Evolutionary conservation across 1,140 invertebrate genomes (phyloP), one percentile per base, ranked within the genome.

Genomic region (Ridgeia piscesae): DNA sequence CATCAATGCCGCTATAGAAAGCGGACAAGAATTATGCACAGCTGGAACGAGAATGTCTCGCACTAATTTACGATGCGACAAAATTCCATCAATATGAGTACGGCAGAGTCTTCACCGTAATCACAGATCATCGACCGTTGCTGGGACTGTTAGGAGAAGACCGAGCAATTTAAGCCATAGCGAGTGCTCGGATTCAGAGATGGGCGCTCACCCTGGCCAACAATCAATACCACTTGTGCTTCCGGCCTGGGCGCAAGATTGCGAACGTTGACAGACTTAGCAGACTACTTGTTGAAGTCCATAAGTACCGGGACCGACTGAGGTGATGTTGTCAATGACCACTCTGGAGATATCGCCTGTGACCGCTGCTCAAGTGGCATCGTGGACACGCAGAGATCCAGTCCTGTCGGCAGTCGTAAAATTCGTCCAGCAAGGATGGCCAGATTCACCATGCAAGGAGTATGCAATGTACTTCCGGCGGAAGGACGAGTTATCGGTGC

Each of bases 41-140:
- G 27, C 0, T 77, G 27, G 4, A 77, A 77, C 2, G 58, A 77
- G 58, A 77, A 21, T 0, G 14, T 77, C 58, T 77, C 14, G 17
- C 58, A 31, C 27, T 77, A 21, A 77, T 77, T 2, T 77, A n/a
- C n/a, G n/a, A n/a, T n/a, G n/a, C n/a, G 17, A 77, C 14, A 9
- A n/a, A 90, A 90, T 31, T 90, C 89, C 31, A 90, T n/a, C 27
- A 90, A 90, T 90, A 35, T 90, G 4, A n/a, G 17, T 90, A 14
- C 33, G 89, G n/a, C 35, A 90, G 89, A 90, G 33, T n/a, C 34
- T 90, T 90, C 35, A 90, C 89, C 34, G 35, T 90, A 35, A 6
- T 90, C 34, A 90, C 89, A 17, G 89, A 90, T 27, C 89, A 90
- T n/a, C 34, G 35, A 33, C 89, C 89, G 35, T 27, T 90, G 89